Evolutionary conservation across 2,888 invertebrate genomes (phyloP).

Genomic region (Hololepta plana): DNA sequence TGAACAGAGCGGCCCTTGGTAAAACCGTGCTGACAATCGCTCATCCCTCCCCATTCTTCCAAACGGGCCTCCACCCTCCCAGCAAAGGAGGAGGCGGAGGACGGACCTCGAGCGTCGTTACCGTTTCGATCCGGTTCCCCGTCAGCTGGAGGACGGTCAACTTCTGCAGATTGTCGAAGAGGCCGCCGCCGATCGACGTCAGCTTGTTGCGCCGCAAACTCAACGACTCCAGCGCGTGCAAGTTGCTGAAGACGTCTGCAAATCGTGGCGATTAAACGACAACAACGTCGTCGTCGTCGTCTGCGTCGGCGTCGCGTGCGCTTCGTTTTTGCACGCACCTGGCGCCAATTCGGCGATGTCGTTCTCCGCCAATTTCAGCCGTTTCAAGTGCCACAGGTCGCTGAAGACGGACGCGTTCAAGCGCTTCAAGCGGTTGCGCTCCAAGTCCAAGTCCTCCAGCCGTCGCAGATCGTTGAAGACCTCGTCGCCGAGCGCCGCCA

Average conservation of each 20-base stretch:
- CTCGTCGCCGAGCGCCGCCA: conserved; percentile 37
- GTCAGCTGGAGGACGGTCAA: conserved; percentile 36
- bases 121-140: conserved; percentile 32
- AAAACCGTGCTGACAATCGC: no score
- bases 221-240: conserved; percentile 33
- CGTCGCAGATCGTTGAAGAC: conserved; percentile 37
- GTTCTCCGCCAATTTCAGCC: conserved; percentile 52
- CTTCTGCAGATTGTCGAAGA: conserved; percentile 32
- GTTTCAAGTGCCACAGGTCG: conserved; percentile 35
- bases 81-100: no score
- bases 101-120: no score
- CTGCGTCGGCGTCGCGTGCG: no score
- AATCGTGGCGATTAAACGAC: no score
- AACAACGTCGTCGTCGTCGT: no score
- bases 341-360: conserved; percentile 38
- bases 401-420: conserved; percentile 38
- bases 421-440: conserved; percentile 42
- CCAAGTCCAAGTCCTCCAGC: conserved; percentile 50
- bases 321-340: no score
- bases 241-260: conserved; percentile 33
- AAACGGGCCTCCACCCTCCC: no score
- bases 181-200: conserved; percentile 27
- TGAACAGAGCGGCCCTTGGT: no score
- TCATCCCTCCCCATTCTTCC: no score
- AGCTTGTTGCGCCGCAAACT: conserved; percentile 37